phyloP scores from a whole-genome alignment of 2,888 invertebrate genomes.

The Dicranocentrus wangi region DNA sequence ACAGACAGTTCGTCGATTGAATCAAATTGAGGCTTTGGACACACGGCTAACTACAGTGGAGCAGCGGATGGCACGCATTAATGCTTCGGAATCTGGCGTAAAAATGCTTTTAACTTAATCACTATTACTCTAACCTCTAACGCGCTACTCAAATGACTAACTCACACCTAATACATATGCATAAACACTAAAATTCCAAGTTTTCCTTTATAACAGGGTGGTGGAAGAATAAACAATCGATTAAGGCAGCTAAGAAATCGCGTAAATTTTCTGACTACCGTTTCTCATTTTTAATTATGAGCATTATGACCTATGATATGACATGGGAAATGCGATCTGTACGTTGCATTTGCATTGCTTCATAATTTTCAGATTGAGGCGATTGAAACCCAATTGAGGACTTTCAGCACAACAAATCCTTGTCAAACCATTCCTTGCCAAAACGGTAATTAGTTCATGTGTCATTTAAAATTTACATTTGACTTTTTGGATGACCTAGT shows the following conservation, averaged over 20 bases:
- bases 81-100: conserved; percentile 23
- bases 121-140: too few relatives aligned
- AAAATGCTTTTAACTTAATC: too few relatives aligned
- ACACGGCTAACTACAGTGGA: conserved; percentile 64
- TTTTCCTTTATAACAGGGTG: conserved; percentile 17
- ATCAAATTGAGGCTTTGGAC: conserved; percentile 66
- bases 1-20: conserved; percentile 65
- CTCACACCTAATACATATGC: neutral
- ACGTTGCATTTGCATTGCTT: too few relatives aligned
- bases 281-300: too few relatives aligned
- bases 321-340: too few relatives aligned
- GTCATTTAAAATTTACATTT: too few relatives aligned
- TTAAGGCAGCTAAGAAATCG: conserved; percentile 48
- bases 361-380: conserved; percentile 55
- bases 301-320: too few relatives aligned
- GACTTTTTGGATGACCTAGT: too few relatives aligned
- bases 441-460: conserved; percentile 72
- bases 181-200: conserved; percentile 11
- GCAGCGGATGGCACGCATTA: conserved; percentile 58
- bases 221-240: conserved; percentile 30
- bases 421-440: conserved; percentile 75
- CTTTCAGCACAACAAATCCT: conserved; percentile 74
- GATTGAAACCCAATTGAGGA: conserved; percentile 63
- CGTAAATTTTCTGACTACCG: conserved; percentile 18
- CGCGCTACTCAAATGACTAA: too few relatives aligned